Percentiles rank a stretch among this genome's conserved stretches.
Evolutionary conservation across 2,797 vertebrate genomes (phyloP).

Genomic region (Anguilla anguilla): DNA sequence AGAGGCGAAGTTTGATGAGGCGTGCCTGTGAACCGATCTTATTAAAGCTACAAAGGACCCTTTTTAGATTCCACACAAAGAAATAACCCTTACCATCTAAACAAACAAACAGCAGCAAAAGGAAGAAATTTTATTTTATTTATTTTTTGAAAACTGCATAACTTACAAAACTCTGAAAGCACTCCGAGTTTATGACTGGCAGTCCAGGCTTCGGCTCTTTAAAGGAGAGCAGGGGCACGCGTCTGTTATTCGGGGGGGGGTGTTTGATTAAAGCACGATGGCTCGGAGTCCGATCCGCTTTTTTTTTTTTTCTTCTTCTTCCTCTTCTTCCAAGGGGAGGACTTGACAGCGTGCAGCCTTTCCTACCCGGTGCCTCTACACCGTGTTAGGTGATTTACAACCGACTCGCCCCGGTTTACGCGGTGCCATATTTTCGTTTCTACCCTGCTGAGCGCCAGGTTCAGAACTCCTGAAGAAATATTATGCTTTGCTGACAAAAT

Average conservation of each 20-base stretch:
- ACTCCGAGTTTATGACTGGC: conserved; percentile 56
- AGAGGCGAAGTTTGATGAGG: conserved; percentile 69
- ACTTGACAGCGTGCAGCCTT: conserved; percentile 73
- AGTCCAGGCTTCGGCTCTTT: conserved; percentile 36
- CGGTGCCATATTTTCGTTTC: conserved; percentile 79
- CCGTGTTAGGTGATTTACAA: conserved; percentile 80
- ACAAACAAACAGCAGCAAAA: conserved; percentile 75
- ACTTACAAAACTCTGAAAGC: conserved; percentile 69
- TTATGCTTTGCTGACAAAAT: conserved; percentile 86
- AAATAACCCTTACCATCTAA: conserved; percentile 74
- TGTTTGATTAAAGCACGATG: conserved; percentile 80
- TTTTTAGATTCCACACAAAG: conserved; percentile 76
- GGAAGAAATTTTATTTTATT: conserved; percentile 44
- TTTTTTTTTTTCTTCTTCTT: conserved; percentile 61
- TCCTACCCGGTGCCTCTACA: conserved; percentile 75
- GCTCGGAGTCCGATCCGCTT: conserved; percentile 76
- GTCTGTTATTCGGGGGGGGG: conserved; percentile 73
- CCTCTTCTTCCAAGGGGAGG: conserved; percentile 51
- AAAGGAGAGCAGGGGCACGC: conserved; percentile 66
- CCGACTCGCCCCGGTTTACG: conserved; percentile 76
- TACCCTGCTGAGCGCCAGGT: conserved; percentile 80
- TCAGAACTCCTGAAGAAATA: conserved; percentile 84
- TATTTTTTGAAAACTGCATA: conserved; percentile 63
- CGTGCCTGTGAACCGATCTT: conserved; percentile 64
- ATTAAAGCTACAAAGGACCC: conserved; percentile 75